Base-by-base conservation (phyloP, 2,797 vertebrate genomes). In the Chrysocyon brachyurus region DNA sequence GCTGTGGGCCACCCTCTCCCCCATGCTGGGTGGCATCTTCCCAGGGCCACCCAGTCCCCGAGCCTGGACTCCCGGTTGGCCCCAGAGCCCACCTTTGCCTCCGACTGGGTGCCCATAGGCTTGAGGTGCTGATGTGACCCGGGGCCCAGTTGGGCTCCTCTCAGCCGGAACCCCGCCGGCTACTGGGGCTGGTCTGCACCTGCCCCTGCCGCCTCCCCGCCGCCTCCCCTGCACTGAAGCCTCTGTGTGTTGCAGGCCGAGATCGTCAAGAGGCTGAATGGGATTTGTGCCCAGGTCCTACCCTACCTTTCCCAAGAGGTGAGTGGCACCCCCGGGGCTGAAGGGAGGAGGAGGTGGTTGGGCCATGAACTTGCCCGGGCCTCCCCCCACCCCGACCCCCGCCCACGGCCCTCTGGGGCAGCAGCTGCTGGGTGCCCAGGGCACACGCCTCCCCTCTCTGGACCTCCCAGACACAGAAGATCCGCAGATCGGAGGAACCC, bases 271-370 rank as follows among this genome's bases (percentile, higher is more conserved):
- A 99, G 99, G 99, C 99, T 99, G 98, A 99, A 99, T 3, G 99
- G 99, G 90, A 99, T 99, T 98, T 99, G 99, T 26, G 99, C 99
- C 54, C 99, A 99, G 98, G 99, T 99, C 97, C 99, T 99, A 96
- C 99, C 99, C 93, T 99, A 99, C 98, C 99, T 99, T 98, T 99
- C 99, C 70, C 99, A 99, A 98, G 99, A 99, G 99, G 99, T 99
- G 98, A 97, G 97, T 2, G 6, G 56, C 2, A 6, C 33, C 91
- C 52, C 54, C 3, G 2, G 36, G 12, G 21, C 68, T 36, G 63
- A 8, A 1, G 61, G 66, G 82, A 28, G 52, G 6, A 57, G 73
- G 40, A 3, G 46, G 31, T 2, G 1, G 22, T 19, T 12, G n/a
- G 36, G 46, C 14, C 3, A 0, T 31, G 81, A 72, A 73, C 90